Base-by-base conservation (phyloP, 2,797 vertebrate genomes). In the Sebastes cheni region DNA sequence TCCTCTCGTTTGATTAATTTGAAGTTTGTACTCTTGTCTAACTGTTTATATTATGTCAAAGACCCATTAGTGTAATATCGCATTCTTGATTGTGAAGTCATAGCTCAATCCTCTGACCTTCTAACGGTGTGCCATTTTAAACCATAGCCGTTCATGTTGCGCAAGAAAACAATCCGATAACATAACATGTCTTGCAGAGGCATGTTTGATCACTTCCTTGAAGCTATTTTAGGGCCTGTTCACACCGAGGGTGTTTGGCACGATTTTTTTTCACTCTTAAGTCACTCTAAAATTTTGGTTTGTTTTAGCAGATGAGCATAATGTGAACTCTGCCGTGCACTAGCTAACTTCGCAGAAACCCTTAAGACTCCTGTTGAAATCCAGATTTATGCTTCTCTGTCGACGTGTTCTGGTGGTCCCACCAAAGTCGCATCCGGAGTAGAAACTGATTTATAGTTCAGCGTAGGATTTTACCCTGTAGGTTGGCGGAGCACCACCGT, bases 351-450 rank as follows among this genome's bases (percentile, higher is more conserved):
- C 50, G 67, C 8, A 39, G 42, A 61, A 12, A 61, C 13, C 18
- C 12, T 25, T 74, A n/a, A 80, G 79, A 58, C 50, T 78, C 76
- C 75, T 69, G 67, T 69, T 80, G 61, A 83, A 82, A 78, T 23
- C 7, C 46, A 82, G 42, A 89, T 86, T 77, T 66, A 78, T 79
- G 55, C 46, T n/a, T 39, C 32, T 55, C 16, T 69, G 70, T 83
- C 50, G 20, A 16, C 6, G 2, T 64, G 20, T 69, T 30, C 67
- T 72, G 69, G 73, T 84, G 56, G 77, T 70, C 42, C 56, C 7
- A 6, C 20, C 54, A 25, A 65, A 18, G 27, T 50, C 27, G 11
- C 23, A 69, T 73, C 23, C 12, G 9, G 13, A 61, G 30, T 10
- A 39, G 46, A n/a, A 80, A 36, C 0, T 67, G 62, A 85, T 85